Evolutionary conservation across 2,797 vertebrate genomes (phyloP), one percentile per base, ranked within the genome.

Genomic region (Carcharodon carcharias): DNA sequence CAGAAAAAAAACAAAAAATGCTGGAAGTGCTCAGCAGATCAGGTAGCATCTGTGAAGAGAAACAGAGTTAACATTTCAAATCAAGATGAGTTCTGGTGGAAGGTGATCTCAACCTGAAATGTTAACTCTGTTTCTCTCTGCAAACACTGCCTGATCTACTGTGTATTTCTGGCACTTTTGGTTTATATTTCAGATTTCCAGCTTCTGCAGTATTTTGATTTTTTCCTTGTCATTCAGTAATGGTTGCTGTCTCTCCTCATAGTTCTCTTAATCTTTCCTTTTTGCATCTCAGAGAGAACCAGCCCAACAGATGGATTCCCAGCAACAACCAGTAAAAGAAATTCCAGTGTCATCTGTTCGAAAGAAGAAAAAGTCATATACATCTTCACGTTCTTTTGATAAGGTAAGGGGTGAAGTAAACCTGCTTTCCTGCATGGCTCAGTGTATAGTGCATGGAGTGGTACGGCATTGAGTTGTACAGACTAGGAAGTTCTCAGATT

Each of bases 401-500:
- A 95, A 35, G 94, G 94, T 95, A 95, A 95, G 31, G 9, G 61
- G 63, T n/a, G 61, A 45, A 93, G 63, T 26, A 45, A 93, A n/a
- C n/a, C 21, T 67, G n/a, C n/a, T 26, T 67, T 65, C 21, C 61
- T 67, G 11, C 18, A 63, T 67, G 63, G 91, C 63, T 65, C 3
- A 92, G 91, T 67, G 40, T 67, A 40, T n/a, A 93, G 18, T 56
- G 14, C 35, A 56, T 40, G 6, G 58, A 11, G 16, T 61, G 31
- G 89, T 63, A n/a, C n/a, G 31, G 56, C 31, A 61, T 7, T 91
- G 89, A 63, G 56, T 31, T 40, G 35, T 63, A 58, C 89, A 92
- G 31, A 63, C 61, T 21, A 23, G 88, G 54, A 58, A 61, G 12
- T 56, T 31, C 28, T 12, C 56, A 61, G 54, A 28, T 58, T 89